Base-by-base conservation (phyloP, 2,797 vertebrate species). In the Coregonus sp. region DNA sequence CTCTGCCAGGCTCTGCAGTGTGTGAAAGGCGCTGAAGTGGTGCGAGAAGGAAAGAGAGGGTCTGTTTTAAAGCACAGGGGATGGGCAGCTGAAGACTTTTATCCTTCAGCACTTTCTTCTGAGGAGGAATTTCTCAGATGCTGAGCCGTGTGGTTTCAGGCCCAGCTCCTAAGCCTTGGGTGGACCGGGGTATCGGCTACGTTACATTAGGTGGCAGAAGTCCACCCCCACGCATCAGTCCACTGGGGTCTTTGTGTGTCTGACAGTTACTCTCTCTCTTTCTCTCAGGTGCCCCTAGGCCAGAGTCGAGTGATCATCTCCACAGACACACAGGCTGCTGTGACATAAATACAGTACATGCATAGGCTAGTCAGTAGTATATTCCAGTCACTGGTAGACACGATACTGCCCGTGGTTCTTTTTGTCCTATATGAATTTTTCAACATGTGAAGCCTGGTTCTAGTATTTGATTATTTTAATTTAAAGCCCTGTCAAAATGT, bases 1-100 rank as follows among this genome's bases (percentile, higher is more conserved):
- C 82, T 31, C 20, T 11, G 63, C 63, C 63, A 25, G 63, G 75
- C 63, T 72, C 2, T 83, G 52, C 81, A 80, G 82, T 82, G 71
- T 86, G 85, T 15, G 87, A 82, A 18, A 83, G 80, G 80, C n/a
- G 12, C n/a, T 72, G 81, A 88, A 82, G 79, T 78, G 82, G 86
- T 82, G 78, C 78, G 76, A 85, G 78, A 75, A 2, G 12, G 70
- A 63, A 75, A 80, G 79, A 83, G 85, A 76, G 72, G 67, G 29
- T 5, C 29, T 33, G 51, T 35, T 65, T 75, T 77, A 73, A 84
- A 89, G 84, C 77, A 82, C 71, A 82, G 80, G 40, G 71, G 77
- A 75, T 69, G 75, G 84, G 78, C 79, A 66, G 70, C 75, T 73
- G 66, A 85, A 89, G 74, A 75, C 90, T 92, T 93, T 92, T 86